Percentiles rank a stretch among this genome's conserved stretches.
These are phyloP conservation scores for Pipistrellus pipistrellus DNA, from an alignment of 2,797 vertebrate genomes.

Conservation along the genomic window DNA sequence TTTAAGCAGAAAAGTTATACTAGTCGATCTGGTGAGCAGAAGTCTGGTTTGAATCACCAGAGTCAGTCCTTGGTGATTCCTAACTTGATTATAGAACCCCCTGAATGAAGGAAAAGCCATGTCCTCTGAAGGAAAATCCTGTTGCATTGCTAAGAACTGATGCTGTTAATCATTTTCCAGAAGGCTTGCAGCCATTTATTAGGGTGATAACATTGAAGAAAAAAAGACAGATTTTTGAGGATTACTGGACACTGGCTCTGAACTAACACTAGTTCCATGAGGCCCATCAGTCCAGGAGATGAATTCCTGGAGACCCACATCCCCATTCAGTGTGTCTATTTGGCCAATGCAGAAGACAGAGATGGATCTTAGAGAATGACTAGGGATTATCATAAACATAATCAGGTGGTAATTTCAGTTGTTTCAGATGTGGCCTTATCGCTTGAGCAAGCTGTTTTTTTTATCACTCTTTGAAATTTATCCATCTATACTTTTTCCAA, in stretches of 20 bases:
- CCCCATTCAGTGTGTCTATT: background rate
- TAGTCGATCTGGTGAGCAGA: background rate
- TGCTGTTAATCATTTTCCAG: background rate
- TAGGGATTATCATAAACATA: background rate
- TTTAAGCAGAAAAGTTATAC: background rate
- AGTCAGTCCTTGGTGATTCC: background rate
- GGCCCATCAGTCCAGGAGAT: background rate
- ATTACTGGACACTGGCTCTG: background rate
- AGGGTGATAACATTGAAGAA: background rate
- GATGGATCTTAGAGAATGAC: background rate
- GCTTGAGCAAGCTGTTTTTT: background rate
- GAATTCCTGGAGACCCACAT: background rate
- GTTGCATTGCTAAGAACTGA: background rate
- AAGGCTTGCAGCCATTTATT: background rate
- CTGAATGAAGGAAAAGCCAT: background rate
- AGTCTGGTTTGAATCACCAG: background rate
- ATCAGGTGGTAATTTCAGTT: background rate
- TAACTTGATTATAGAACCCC: background rate
- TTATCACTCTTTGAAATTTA: background rate
- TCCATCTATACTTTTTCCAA: slow-evolving; percentile 6
- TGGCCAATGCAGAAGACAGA: background rate
- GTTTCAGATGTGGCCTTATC: background rate
- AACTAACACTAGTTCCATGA: background rate
- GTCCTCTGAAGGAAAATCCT: background rate
- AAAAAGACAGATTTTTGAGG: background rate